Evolutionary conservation across 2,888 invertebrate species (phyloP).

Genomic region (Orchesella flavescens): DNA sequence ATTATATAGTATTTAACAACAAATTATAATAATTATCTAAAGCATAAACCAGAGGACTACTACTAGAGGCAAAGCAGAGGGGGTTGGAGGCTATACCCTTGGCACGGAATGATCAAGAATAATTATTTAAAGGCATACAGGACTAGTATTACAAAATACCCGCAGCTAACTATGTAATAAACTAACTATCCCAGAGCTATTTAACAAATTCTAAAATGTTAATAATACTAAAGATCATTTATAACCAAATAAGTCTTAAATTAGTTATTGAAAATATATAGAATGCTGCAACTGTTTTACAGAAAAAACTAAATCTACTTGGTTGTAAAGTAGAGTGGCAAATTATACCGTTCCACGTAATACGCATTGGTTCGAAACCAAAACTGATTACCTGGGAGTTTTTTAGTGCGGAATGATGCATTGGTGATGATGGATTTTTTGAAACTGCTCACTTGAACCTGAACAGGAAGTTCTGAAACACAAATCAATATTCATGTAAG

Average conservation of each 20-base stretch:
- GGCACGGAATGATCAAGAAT: neutral
- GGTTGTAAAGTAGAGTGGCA: constrained; percentile 38
- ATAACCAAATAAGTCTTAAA: neutral
- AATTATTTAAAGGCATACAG: neutral
- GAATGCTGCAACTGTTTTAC: no score
- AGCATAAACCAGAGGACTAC: no score
- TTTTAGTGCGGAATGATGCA: constrained; percentile 97
- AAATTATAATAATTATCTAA: no score
- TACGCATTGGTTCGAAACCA: constrained; percentile 49
- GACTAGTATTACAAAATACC: no score
- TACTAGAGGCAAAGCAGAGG: no score
- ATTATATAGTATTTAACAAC: no score
- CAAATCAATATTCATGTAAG: constrained; percentile 27
- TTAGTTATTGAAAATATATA: no score
- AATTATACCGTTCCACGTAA: constrained; percentile 51
- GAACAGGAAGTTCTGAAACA: constrained; percentile 68
- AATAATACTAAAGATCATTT: no score
- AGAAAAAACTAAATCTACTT: constrained; percentile 1
- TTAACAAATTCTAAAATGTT: no score
- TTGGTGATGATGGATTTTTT: constrained; percentile 96
- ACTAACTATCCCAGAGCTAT: no score
- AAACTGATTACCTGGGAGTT: constrained; percentile 86
- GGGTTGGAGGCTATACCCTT: neutral
- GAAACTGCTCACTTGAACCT: constrained; percentile 69
- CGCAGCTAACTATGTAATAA: no score